Percentiles rank a stretch among this genome's conserved stretches.
These are phyloP conservation scores for Colistium nudipinnis DNA, from an alignment of 2,113 vertebrate genomes.

Conservation along the genomic window DNA sequence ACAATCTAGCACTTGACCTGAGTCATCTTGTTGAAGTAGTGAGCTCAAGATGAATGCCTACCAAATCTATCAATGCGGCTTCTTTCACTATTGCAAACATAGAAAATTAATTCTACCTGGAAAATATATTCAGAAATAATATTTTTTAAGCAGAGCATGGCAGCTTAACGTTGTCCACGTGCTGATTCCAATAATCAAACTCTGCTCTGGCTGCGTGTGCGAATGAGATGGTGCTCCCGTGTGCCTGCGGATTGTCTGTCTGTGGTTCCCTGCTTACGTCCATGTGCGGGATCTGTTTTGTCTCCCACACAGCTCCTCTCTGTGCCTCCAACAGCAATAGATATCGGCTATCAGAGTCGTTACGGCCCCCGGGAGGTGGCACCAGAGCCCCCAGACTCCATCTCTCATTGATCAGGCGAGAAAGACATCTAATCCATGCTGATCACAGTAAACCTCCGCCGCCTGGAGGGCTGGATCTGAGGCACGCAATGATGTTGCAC, in stretches of 20 bases:
- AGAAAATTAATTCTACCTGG: background rate
- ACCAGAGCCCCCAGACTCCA: conserved; percentile 34
- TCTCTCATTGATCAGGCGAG: conserved; percentile 60
- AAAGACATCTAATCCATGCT: conserved; percentile 65
- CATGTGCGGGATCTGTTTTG: conserved; percentile 39
- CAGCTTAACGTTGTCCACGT: too few relatives aligned
- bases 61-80: background rate
- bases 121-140: too few relatives aligned
- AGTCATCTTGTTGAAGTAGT: background rate
- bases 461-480: conserved; percentile 26
- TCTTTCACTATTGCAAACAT: background rate
- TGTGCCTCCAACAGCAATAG: conserved; percentile 35
- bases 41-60: background rate
- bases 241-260: background rate
- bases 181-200: too few relatives aligned
- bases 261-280: conserved; percentile 6
- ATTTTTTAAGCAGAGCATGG: too few relatives aligned
- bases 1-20: conserved; percentile 8
- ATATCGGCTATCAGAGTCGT: conserved; percentile 61
- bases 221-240: background rate
- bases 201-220: too few relatives aligned
- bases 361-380: conserved; percentile 48
- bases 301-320: conserved; percentile 32
- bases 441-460: conserved; percentile 49
- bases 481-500: conserved; percentile 27